Evolutionary conservation across 2,797 vertebrate species (phyloP).

Genomic region (Peromyscus aztecus): DNA sequence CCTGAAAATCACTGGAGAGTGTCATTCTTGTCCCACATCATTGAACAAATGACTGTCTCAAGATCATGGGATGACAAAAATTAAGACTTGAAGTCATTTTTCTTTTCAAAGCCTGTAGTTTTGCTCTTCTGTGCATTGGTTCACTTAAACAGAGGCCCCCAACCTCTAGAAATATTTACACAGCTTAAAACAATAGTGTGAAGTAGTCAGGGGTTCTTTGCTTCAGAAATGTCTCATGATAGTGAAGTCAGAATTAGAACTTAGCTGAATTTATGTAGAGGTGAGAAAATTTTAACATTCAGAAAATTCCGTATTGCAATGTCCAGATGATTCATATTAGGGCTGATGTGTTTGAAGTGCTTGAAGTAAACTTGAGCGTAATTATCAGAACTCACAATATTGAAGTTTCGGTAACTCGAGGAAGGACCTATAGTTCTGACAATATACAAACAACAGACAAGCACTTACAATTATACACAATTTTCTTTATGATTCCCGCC

Average conservation of each 20-base stretch:
- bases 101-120: not conserved
- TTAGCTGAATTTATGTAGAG: not conserved
- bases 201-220: not conserved
- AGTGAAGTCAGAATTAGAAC: not conserved
- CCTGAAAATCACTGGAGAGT: not conserved
- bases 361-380: not conserved
- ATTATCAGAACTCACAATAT: not conserved
- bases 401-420: slow-evolving; percentile 15
- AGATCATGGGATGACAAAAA: not conserved
- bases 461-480: not conserved
- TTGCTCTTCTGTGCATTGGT: not conserved
- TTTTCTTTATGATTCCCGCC: not conserved
- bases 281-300: not conserved
- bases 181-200: not conserved
- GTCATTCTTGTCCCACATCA: not conserved
- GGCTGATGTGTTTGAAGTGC: slow-evolving; percentile 7
- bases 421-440: slow-evolving; percentile 14
- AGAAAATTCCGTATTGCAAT: not conserved
- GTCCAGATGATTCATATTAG: not conserved
- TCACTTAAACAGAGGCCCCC: not conserved
- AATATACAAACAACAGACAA: not conserved
- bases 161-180: not conserved
- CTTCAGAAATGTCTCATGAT: not conserved
- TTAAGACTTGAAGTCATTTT: not conserved
- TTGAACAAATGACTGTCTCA: not conserved